Evolutionary conservation across 1,140 invertebrate genomes (phyloP).

Genomic region (Onthophagus taurus): DNA sequence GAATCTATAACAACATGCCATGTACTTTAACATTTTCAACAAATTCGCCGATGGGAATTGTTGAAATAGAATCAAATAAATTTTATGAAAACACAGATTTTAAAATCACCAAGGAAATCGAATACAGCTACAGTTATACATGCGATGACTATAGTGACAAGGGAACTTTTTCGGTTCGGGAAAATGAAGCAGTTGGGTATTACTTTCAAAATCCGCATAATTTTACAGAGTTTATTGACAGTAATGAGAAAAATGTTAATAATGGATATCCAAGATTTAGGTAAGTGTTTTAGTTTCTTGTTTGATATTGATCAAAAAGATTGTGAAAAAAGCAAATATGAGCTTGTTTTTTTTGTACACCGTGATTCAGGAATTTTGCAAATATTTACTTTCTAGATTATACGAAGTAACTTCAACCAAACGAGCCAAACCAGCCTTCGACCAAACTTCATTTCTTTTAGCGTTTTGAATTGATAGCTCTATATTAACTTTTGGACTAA

Average conservation of each 20-base stretch:
- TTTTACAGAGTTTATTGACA: constrained; percentile 23
- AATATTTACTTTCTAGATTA: too few relatives aligned
- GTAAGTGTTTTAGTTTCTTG: too few relatives aligned
- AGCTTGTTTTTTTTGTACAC: too few relatives aligned
- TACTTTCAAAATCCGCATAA: constrained; percentile 14
- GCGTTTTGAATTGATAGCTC: too few relatives aligned
- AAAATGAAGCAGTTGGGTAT: constrained; percentile 23
- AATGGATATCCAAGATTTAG: constrained; percentile 37
- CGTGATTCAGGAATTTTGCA: too few relatives aligned
- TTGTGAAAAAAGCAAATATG: too few relatives aligned
- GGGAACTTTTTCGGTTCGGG: constrained; percentile 17
- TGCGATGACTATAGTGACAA: not conserved
- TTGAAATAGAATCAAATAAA: not conserved
- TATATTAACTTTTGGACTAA: too few relatives aligned
- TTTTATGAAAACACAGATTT: constrained; percentile 9
- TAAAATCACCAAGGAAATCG: too few relatives aligned
- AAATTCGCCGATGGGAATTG: not conserved
- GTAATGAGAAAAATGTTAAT: constrained; percentile 36
- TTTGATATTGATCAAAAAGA: too few relatives aligned
- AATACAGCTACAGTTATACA: constrained; percentile 8
- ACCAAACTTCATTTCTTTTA: too few relatives aligned
- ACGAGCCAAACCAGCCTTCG: too few relatives aligned
- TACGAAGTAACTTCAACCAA: too few relatives aligned
- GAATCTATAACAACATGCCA: constrained; percentile 52
- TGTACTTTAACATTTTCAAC: not conserved